phyloP scores from a whole-genome alignment of 1,140 invertebrate species.

The Drosophila dunni region DNA sequence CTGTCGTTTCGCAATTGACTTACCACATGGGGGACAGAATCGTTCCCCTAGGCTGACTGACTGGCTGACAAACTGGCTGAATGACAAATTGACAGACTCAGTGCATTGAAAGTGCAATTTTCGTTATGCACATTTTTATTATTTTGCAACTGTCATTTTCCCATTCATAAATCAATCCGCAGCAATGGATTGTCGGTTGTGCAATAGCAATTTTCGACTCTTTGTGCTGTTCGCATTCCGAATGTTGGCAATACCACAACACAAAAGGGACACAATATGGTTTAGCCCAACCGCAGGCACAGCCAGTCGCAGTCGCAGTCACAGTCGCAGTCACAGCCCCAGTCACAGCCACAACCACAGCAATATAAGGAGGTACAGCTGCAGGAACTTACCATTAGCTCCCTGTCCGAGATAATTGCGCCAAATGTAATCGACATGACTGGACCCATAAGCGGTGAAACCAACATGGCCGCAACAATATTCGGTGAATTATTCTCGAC shows the following conservation, averaged over 20 bases:
- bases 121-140: slow-evolving; percentile 59
- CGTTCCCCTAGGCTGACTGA: slow-evolving; percentile 21
- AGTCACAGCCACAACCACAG: slow-evolving; percentile 25
- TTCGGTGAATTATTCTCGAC: slow-evolving; percentile 90
- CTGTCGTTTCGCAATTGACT: slow-evolving; percentile 55
- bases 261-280: slow-evolving; percentile 30
- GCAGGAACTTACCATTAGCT: slow-evolving; percentile 84
- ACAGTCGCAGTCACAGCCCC: slow-evolving; percentile 23
- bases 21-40: slow-evolving; percentile 1
- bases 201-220: slow-evolving; percentile 30
- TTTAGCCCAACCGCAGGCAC: slow-evolving; percentile 27
- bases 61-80: slow-evolving; percentile 39
- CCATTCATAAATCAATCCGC: slow-evolving; percentile 66
- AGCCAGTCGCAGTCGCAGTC: neutral
- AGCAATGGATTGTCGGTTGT: slow-evolving; percentile 14
- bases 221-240: neutral
- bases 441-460: slow-evolving; percentile 94
- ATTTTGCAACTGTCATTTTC: slow-evolving; percentile 71
- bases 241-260: slow-evolving; percentile 1
- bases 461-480: slow-evolving; percentile 94
- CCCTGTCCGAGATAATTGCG: slow-evolving; percentile 90
- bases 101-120: slow-evolving; percentile 43
- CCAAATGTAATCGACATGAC: slow-evolving; percentile 95
- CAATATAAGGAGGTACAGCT: slow-evolving; percentile 9
- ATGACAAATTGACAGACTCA: neutral